Evolutionary conservation across 2,888 invertebrate species (phyloP), one percentile per base, ranked within the genome.

Genomic region (Leptinotarsa haldemani): DNA sequence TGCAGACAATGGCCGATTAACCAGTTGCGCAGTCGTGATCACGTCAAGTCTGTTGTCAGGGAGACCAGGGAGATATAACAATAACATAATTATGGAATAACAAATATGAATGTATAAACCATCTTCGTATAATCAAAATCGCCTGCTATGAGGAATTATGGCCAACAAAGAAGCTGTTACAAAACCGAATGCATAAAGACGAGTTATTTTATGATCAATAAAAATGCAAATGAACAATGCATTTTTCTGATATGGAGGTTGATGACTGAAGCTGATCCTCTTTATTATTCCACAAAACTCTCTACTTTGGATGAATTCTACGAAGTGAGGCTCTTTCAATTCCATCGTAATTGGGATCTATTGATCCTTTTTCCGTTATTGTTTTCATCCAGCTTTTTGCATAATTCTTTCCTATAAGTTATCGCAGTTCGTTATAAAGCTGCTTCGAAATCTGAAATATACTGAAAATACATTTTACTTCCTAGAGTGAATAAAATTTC

Each of bases 211-310:
- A 70, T 47, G 74, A 76, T 77, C 73, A 71, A 76, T 76, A 65
- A 71, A 74, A 80, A 75, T 79, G 79, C 78, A 80, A 81, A 81
- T 80, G 79, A 80, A 80, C 80, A 79, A 80, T 81, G 80, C 79
- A 80, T 77, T 80, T 79, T 77, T 79, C 73, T 68, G 77, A 79
- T 79, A 80, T 79, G 78, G 80, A 80, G 74, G 74, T 73, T 65
- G 65, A 70, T 74, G 75, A 74, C 76, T 71, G 75, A 75, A 65
- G 68, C 75, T 67, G 73, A 78, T 77, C 73, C 77, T 75, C 71
- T 61, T 77, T 61, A 20, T 47, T 65, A 22, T 65, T 70, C 56
- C 65, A 30, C 50, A 58, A 67, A 65, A 13, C 18, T 65, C 53
- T 65, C 25, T 15, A 64, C 30, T 53, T 15, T 20, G 47, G 46